Evolutionary conservation across 92 coral and sea anemone species (phyloP).

Genomic region (Parazoanthus darwini): DNA sequence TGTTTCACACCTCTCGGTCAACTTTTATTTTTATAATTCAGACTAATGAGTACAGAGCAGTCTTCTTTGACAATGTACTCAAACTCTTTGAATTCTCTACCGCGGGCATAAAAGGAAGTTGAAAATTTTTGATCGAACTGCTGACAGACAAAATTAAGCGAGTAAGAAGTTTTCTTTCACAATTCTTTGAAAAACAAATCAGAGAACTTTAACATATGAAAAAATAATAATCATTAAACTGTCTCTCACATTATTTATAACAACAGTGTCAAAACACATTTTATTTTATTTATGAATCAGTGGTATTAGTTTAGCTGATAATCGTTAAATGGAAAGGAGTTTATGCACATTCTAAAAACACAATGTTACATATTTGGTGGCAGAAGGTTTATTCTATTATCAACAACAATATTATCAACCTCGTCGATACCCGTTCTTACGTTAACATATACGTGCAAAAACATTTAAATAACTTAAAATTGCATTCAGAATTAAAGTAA

Average conservation of each 20-base stretch:
- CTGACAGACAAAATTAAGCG: background rate
- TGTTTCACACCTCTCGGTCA: background rate
- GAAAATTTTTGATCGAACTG: no score
- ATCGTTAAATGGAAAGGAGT: background rate
- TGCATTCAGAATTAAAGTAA: background rate
- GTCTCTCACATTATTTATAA: background rate
- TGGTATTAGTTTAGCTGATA: background rate
- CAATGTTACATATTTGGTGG: background rate
- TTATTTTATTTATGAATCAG: background rate
- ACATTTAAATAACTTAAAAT: background rate
- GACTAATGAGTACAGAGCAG: background rate
- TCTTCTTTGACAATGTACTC: background rate
- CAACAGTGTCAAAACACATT: background rate
- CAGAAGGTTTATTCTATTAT: background rate
- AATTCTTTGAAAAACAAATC: no score
- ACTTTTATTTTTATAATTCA: no score
- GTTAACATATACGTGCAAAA: background rate
- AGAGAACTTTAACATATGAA: no score
- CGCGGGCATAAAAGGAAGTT: background rate
- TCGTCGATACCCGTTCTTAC: no score
- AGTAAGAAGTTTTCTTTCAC: no score
- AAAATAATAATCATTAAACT: no score
- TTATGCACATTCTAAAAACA: background rate
- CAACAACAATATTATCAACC: background rate
- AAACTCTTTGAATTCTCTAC: background rate